A percentile compares a stretch with the other conserved stretches of the same genome.
These are phyloP conservation scores for Paedocypris micromegethes DNA, from an alignment of 2,797 vertebrate genomes.

Conservation along the genomic window DNA sequence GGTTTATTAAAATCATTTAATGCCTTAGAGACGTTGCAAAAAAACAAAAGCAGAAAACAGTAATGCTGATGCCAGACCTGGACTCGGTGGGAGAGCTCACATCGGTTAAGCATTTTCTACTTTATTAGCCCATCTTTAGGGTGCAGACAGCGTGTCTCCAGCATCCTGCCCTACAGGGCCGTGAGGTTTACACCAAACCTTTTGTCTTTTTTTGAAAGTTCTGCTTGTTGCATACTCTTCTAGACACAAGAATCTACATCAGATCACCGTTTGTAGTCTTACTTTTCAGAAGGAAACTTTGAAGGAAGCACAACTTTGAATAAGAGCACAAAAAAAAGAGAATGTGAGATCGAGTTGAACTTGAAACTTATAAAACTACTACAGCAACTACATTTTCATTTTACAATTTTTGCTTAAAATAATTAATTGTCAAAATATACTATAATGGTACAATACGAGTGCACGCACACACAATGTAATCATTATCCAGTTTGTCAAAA, in stretches of 20 bases:
- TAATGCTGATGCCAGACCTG: constrained; percentile 46
- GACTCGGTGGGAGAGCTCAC: constrained; percentile 45
- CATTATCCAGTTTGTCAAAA: too few relatives aligned
- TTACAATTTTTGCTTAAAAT: too few relatives aligned
- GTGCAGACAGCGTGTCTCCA: constrained; percentile 53
- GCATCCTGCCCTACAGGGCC: constrained; percentile 51
- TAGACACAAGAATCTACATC: constrained; percentile 9
- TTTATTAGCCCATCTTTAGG: constrained; percentile 53
- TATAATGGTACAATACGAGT: too few relatives aligned
- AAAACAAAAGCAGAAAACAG: background rate
- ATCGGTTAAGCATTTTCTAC: constrained; percentile 56
- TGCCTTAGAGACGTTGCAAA: constrained; percentile 40
- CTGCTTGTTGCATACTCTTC: constrained; percentile 28
- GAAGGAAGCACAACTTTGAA: too few relatives aligned
- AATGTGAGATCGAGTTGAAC: too few relatives aligned
- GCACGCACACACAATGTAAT: too few relatives aligned
- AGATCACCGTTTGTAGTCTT: too few relatives aligned
- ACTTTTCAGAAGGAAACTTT: too few relatives aligned
- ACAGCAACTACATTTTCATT: too few relatives aligned
- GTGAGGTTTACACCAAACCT: constrained; percentile 43
- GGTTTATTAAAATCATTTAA: constrained; percentile 53
- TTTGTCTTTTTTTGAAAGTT: constrained; percentile 33
- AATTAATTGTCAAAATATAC: too few relatives aligned
- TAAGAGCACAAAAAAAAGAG: too few relatives aligned
- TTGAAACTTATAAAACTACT: too few relatives aligned